phyloP scores from a whole-genome alignment of 2,113 vertebrate genomes.

The Aleadryas rufinucha region DNA sequence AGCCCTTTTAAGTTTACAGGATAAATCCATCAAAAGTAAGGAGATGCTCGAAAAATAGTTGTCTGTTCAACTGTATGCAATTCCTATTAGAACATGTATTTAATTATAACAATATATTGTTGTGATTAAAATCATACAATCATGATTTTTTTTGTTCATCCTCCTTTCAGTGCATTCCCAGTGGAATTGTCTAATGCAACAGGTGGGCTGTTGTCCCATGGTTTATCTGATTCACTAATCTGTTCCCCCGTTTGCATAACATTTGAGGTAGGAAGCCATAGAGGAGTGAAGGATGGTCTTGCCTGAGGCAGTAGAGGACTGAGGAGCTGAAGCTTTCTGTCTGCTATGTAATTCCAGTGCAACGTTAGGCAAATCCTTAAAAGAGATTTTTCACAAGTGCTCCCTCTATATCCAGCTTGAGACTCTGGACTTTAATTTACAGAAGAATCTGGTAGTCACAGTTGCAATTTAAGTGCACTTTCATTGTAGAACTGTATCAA shows the following conservation, averaged over 20 bases:
- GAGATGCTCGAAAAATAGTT: neutral
- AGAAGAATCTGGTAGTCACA: neutral
- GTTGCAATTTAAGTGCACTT: constrained; percentile 34
- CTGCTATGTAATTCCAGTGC: neutral
- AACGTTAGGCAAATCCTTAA: neutral
- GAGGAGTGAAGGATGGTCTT: neutral
- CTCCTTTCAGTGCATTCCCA: neutral
- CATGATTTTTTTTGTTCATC: neutral
- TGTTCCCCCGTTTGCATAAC: neutral
- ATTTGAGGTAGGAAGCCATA: neutral
- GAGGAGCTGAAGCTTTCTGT: neutral
- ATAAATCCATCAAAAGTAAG: neutral
- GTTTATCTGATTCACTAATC: neutral
- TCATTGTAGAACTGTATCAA: neutral
- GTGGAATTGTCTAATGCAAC: neutral
- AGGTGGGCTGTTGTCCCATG: neutral
- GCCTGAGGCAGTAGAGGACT: neutral
- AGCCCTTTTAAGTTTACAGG: neutral
- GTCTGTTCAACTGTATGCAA: neutral
- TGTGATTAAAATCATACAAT: neutral
- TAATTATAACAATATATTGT: neutral
- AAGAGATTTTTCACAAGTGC: constrained; percentile 29
- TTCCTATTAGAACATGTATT: neutral
- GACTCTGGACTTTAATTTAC: constrained; percentile 37
- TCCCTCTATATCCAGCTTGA: constrained; percentile 27